Evolutionary conservation across 2,888 invertebrate genomes (phyloP).

Genomic region (Thyatira batis): DNA sequence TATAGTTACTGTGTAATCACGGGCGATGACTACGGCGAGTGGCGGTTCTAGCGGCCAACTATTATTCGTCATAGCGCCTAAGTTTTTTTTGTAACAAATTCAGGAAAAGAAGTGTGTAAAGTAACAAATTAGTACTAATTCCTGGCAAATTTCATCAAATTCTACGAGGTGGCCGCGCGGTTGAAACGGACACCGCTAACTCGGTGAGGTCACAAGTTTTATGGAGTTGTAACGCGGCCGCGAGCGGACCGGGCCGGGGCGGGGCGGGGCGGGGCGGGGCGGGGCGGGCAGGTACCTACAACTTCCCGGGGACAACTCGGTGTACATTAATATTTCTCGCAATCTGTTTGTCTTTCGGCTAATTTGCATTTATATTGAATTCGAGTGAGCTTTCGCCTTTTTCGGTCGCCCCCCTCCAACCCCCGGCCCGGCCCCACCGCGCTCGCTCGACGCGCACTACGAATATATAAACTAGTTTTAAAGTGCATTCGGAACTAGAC

Average conservation of each 20-base stretch:
- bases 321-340: constrained; percentile 41
- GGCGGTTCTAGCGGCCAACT: no score
- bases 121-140: no score
- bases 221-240: no score
- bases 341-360: constrained; percentile 43
- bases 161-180: no score
- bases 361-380: constrained; percentile 51
- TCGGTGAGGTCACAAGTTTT: neutral
- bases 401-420: constrained; percentile 6
- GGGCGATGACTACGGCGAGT: no score
- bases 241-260: neutral
- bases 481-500: neutral
- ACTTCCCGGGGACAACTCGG: constrained; percentile 14
- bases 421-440: neutral
- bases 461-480: neutral
- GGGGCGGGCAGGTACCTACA: neutral
- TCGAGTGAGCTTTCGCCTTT: constrained; percentile 14
- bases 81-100: no score
- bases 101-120: no score
- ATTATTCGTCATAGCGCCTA: no score
- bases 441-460: neutral
- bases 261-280: neutral
- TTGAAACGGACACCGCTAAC: no score
- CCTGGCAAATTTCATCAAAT: no score
- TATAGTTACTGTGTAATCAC: no score